Evolutionary conservation across 2,888 invertebrate genomes (phyloP).

Genomic region (Epirrhoe tristata): DNA sequence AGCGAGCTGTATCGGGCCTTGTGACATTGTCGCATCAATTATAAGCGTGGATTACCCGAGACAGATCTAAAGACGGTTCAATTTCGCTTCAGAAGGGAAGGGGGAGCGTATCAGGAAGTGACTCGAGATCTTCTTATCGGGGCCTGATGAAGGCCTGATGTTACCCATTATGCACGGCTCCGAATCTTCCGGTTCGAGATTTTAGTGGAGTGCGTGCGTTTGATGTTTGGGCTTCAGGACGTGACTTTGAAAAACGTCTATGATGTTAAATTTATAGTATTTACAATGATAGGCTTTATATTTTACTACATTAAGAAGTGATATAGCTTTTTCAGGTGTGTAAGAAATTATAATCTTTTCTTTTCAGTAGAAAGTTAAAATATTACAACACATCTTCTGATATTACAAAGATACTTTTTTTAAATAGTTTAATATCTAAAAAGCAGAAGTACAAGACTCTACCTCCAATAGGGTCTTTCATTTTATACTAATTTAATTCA

Average conservation of each 20-base stretch:
- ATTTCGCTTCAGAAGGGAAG: slow-evolving; percentile 62
- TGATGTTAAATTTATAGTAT: neutral
- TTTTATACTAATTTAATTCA: too few species aligned
- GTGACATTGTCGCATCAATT: slow-evolving; percentile 84
- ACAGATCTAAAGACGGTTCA: slow-evolving; percentile 83
- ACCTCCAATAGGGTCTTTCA: too few species aligned
- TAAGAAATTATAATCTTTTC: too few species aligned
- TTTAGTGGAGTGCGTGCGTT: slow-evolving; percentile 32
- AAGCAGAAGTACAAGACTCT: slow-evolving; percentile 12
- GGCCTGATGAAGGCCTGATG: slow-evolving; percentile 63
- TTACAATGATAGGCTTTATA: neutral
- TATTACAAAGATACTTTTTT: too few species aligned
- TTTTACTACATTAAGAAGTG: neutral
- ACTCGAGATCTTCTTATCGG: slow-evolving; percentile 68
- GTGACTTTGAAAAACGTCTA: slow-evolving; percentile 18
- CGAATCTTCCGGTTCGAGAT: slow-evolving; percentile 34
- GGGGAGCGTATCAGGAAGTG: slow-evolving; percentile 72
- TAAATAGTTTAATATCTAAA: neutral
- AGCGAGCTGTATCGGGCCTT: slow-evolving; percentile 70
- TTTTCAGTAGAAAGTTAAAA: too few species aligned
- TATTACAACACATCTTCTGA: too few species aligned
- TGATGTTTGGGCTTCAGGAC: slow-evolving; percentile 22
- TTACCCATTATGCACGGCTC: slow-evolving; percentile 57
- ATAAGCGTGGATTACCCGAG: slow-evolving; percentile 81
- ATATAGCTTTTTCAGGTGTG: too few species aligned